phyloP scores from a whole-genome alignment of 2,888 invertebrate genomes.

The Microlaimidae sp. region DNA sequence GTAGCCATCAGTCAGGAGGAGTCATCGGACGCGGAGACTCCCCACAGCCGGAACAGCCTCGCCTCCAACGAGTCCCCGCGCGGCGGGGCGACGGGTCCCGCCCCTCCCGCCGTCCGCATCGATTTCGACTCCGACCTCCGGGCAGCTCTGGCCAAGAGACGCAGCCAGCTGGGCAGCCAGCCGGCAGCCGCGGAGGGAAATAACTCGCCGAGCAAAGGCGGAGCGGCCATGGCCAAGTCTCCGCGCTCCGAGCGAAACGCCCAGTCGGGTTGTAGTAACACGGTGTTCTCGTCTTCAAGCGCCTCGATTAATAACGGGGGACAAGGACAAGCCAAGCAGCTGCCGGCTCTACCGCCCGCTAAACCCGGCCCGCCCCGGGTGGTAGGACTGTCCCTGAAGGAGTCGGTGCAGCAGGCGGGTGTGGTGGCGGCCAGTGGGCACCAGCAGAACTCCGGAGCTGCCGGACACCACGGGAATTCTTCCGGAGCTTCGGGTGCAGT shows the following conservation, averaged over 20 bases:
- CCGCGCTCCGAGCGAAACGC: background rate
- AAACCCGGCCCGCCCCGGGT: background rate
- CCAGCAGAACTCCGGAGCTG: background rate
- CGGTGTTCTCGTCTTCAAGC: background rate
- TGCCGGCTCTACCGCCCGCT: background rate
- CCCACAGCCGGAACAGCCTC: too few relatives aligned
- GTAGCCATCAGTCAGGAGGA: background rate
- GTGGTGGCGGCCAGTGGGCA: conserved; percentile 19
- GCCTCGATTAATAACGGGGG: background rate
- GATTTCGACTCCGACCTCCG: conserved; percentile 33
- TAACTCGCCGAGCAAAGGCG: background rate
- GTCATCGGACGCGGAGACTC: background rate
- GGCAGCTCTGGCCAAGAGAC: conserved; percentile 30
- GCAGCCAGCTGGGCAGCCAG: conserved; percentile 23
- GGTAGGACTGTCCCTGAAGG: conserved; percentile 26
- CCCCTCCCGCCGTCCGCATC: background rate
- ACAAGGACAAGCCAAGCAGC: background rate
- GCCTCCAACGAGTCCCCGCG: too few relatives aligned
- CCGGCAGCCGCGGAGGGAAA: background rate
- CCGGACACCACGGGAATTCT: too few relatives aligned
- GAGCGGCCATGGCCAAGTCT: background rate
- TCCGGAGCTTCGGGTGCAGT: background rate
- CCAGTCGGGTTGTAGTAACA: background rate
- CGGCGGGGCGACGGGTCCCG: too few relatives aligned
- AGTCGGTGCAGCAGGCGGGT: conserved; percentile 29